These are phyloP conservation scores for Dioctria rufipes DNA, from an alignment of 2,888 invertebrate species.

Conservation along the genomic window DNA sequence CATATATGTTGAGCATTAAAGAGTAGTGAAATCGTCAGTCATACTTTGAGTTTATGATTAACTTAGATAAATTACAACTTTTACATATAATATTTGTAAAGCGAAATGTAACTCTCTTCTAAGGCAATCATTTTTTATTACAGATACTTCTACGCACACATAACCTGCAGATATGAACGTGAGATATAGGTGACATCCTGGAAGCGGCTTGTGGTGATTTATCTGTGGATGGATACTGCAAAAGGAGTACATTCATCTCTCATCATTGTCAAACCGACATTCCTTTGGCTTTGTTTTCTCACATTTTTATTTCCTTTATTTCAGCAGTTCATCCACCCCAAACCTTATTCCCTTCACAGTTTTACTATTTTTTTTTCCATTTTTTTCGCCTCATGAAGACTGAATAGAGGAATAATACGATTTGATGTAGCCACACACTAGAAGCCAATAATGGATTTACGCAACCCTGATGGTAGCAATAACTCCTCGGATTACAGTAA, in stretches of 20 bases:
- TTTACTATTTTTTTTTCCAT: constrained; percentile 6
- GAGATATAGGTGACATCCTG: constrained; percentile 55
- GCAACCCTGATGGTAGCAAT: constrained; percentile 64
- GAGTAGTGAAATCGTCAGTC: not conserved
- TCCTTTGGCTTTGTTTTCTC: constrained; percentile 5
- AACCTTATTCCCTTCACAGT: not conserved
- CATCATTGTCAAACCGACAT: constrained; percentile 24
- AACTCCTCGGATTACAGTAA: constrained; percentile 75
- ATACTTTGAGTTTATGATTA: not conserved
- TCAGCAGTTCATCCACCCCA: not conserved
- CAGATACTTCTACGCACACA: constrained; percentile 14
- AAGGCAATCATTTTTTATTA: not conserved
- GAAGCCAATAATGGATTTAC: constrained; percentile 60
- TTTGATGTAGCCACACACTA: constrained; percentile 40
- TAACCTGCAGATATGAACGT: constrained; percentile 51
- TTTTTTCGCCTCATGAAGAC: not conserved
- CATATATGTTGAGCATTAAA: not conserved
- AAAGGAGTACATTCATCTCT: constrained; percentile 16
- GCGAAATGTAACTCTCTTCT: no score
- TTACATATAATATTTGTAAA: not conserved
- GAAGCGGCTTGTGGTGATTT: constrained; percentile 42
- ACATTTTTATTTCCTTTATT: constrained; percentile 14
- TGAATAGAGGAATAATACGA: constrained; percentile 21
- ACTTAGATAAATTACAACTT: not conserved
- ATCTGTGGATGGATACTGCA: constrained; percentile 25